phyloP scores from a whole-genome alignment of 1,140 invertebrate genomes.

The Magallana angulata region DNA sequence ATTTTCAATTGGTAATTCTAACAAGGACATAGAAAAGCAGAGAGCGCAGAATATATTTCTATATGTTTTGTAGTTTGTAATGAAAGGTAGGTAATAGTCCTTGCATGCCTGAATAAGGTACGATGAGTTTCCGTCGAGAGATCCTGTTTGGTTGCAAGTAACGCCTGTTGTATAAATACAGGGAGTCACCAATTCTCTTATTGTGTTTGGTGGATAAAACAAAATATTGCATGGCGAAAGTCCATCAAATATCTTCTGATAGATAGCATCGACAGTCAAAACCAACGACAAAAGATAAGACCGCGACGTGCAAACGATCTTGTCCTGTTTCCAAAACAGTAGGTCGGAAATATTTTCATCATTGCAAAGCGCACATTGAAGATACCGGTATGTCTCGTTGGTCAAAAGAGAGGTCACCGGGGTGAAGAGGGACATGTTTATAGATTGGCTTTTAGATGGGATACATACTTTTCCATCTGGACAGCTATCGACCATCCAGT shows the following conservation, averaged over 20 bases:
- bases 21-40: neutral
- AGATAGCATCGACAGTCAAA: neutral
- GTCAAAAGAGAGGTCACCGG: neutral
- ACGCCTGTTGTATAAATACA: neutral
- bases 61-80: neutral
- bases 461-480: neutral
- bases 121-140: neutral
- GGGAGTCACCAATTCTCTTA: neutral
- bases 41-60: neutral
- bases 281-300: neutral
- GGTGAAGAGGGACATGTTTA: neutral
- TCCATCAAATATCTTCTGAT: neutral
- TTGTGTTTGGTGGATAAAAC: conserved; percentile 7
- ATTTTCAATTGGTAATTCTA: neutral
- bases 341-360: neutral
- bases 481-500: neutral
- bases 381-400: neutral
- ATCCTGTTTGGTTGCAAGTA: neutral
- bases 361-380: neutral
- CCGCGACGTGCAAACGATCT: neutral
- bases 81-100: neutral
- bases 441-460: neutral
- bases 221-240: neutral
- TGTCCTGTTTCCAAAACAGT: neutral
- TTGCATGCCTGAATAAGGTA: neutral